A percentile compares a stretch with the other conserved stretches of the same genome.
These are phyloP conservation scores for Poecilia picta DNA, from an alignment of 2,797 vertebrate species.

Conservation along the genomic window DNA sequence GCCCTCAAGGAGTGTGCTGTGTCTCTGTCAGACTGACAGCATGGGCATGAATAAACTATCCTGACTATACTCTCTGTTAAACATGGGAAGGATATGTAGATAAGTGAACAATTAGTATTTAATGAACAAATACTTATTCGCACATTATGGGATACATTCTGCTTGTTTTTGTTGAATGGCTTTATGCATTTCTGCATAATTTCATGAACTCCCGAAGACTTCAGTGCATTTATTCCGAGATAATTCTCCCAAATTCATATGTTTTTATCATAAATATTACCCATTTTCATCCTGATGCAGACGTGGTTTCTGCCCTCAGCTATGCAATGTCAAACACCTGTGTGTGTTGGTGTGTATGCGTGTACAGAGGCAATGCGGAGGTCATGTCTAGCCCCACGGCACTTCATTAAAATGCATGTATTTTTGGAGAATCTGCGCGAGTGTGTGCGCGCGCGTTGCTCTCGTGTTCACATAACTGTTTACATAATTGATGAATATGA, in stretches of 20 bases:
- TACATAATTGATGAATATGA: conserved; percentile 88
- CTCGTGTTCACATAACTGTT: conserved; percentile 78
- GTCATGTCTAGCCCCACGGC: conserved; percentile 77
- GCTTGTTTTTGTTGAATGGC: not conserved
- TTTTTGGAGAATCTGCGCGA: conserved; percentile 59
- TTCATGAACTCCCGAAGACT: not conserved
- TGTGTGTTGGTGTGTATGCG: conserved; percentile 18
- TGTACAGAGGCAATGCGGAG: conserved; percentile 65
- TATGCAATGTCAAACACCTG: conserved; percentile 60
- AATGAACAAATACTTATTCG: not conserved
- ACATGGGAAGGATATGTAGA: not conserved
- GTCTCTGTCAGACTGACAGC: conserved; percentile 9
- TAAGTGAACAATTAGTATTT: not conserved
- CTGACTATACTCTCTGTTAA: not conserved
- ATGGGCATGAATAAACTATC: not conserved
- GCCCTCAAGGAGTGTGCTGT: conserved; percentile 5
- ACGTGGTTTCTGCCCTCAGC: conserved; percentile 43
- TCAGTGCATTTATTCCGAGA: not conserved
- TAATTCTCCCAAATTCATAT: conserved; percentile 9
- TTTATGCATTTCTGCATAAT: not conserved
- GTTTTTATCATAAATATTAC: conserved; percentile 6
- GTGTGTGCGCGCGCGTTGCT: conserved; percentile 48
- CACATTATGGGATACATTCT: not conserved
- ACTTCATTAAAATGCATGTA: conserved; percentile 81
- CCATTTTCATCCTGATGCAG: conserved; percentile 35